Percentiles rank a stretch among this genome's conserved stretches.
These are phyloP conservation scores for Marisa cornuarietis DNA, from an alignment of 1,140 invertebrate species.

Conservation along the genomic window DNA sequence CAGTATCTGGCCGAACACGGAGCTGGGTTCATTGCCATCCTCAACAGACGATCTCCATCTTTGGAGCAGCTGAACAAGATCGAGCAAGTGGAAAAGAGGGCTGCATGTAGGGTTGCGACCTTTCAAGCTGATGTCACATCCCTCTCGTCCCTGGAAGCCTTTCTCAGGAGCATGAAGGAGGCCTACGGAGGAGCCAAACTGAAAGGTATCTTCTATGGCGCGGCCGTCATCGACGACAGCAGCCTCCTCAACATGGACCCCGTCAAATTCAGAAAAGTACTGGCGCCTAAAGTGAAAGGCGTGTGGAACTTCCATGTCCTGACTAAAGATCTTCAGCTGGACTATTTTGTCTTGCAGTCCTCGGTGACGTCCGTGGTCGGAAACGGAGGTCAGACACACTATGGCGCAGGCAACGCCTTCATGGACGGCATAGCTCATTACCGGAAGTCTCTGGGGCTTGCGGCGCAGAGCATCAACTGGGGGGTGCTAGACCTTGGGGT, in stretches of 20 bases:
- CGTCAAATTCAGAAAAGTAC: slow-evolving; percentile 33
- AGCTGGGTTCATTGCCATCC: slow-evolving; percentile 40
- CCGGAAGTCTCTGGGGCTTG: slow-evolving; percentile 27
- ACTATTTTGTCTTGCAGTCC: slow-evolving; percentile 51
- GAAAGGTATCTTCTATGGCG: slow-evolving; percentile 51
- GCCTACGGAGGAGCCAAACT: slow-evolving; percentile 21
- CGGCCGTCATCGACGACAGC: slow-evolving; percentile 43
- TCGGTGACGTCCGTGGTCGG: slow-evolving; percentile 43
- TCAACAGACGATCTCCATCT: slow-evolving; percentile 35
- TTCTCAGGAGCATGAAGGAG: slow-evolving; percentile 23
- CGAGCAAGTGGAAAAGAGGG: slow-evolving; percentile 18
- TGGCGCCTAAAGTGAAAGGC: slow-evolving; percentile 49
- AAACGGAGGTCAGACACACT: slow-evolving; percentile 45
- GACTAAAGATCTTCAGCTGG: slow-evolving; percentile 35
- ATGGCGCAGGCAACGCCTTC: slow-evolving; percentile 48
- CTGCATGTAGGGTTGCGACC: slow-evolving; percentile 28
- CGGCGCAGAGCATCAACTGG: slow-evolving; percentile 49
- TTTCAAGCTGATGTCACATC: slow-evolving; percentile 39
- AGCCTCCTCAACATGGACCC: slow-evolving; percentile 35
- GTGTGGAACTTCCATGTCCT: slow-evolving; percentile 51
- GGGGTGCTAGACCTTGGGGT: slow-evolving; percentile 41
- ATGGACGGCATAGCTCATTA: slow-evolving; percentile 46
- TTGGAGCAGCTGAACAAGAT: slow-evolving; percentile 30
- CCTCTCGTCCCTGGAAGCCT: slow-evolving; percentile 18
- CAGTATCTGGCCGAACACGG: slow-evolving; percentile 41